Conservation (phyloP, 2,797 vertebrate species). For the Lindbergichthys nudifrons region DNA sequence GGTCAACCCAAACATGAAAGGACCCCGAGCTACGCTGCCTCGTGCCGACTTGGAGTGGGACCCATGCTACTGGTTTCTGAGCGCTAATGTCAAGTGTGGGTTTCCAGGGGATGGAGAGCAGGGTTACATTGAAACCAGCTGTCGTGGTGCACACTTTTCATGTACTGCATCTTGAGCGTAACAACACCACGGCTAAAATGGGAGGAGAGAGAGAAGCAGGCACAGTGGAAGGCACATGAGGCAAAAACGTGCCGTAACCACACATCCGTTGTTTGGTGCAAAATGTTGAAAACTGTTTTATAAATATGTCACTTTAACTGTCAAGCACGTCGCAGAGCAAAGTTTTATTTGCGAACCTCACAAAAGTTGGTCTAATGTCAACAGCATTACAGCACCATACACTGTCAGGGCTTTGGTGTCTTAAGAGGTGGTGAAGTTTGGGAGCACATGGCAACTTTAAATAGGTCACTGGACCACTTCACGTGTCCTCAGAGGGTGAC, state of each 20-base stretch:
- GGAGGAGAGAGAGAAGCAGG: constrained; percentile 46
- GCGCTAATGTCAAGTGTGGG: constrained; percentile 69
- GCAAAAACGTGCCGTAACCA: constrained; percentile 73
- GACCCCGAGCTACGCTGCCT: constrained; percentile 48
- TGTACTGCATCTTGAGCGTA: constrained; percentile 59
- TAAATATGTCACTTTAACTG: constrained; percentile 79
- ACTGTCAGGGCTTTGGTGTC: constrained; percentile 62
- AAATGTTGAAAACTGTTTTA: constrained; percentile 73
- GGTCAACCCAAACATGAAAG: constrained; percentile 66
- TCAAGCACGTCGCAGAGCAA: constrained; percentile 52
- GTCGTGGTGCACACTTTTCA: constrained; percentile 49
- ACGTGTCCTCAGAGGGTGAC: constrained; percentile 77
- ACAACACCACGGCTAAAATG: constrained; percentile 59
- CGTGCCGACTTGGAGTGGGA: constrained; percentile 63
- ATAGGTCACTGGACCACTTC: constrained; percentile 83
- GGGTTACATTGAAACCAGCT: constrained; percentile 71
- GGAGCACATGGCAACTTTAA: constrained; percentile 79
- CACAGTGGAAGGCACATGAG: constrained; percentile 65
- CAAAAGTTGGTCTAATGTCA: constrained; percentile 73
- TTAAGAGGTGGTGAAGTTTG: constrained; percentile 57
- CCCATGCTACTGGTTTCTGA: constrained; percentile 65
- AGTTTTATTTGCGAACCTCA: constrained; percentile 73
- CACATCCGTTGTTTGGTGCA: constrained; percentile 67
- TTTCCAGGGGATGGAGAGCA: constrained; percentile 67
- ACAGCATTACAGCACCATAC: constrained; percentile 53